phyloP scores from a whole-genome alignment of 2,113 vertebrate species.

The Salvelinus fontinalis region DNA sequence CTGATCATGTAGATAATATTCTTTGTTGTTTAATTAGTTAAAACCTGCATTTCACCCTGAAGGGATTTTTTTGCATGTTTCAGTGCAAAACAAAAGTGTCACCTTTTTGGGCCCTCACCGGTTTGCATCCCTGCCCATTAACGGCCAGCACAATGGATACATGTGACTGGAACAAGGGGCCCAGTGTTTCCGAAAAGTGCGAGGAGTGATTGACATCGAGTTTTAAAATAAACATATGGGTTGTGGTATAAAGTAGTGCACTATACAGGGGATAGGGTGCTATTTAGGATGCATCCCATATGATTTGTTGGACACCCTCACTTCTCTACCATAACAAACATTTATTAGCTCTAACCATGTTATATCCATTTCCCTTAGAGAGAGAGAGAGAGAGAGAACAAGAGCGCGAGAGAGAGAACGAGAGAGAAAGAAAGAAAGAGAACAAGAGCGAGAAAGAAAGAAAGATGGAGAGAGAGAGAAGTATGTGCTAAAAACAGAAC shows the following conservation, averaged over 20 bases:
- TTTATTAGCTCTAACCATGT: no score
- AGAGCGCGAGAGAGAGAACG: no score
- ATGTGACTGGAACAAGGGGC: constrained; percentile 35
- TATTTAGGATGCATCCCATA: background rate
- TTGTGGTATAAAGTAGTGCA: no score
- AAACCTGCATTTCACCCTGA: no score
- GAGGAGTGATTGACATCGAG: constrained; percentile 26
- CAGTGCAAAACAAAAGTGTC: no score
- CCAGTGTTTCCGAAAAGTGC: constrained; percentile 43
- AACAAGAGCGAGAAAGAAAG: no score
- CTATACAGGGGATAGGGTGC: no score
- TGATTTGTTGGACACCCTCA: constrained; percentile 16
- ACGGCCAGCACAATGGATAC: constrained; percentile 4
- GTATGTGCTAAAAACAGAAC: constrained; percentile 35
- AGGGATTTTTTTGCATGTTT: no score
- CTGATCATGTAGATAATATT: no score
- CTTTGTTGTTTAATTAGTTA: no score
- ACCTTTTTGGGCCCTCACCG: no score
- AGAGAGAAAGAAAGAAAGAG: no score
- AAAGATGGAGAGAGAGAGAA: background rate
- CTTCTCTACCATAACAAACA: background rate
- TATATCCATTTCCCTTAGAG: background rate
- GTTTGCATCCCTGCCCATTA: background rate
- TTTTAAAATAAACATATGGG: constrained; percentile 49
- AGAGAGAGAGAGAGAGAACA: background rate